Conservation (phyloP, 2,113 vertebrate species). For the human (Homo sapiens) region DNA sequence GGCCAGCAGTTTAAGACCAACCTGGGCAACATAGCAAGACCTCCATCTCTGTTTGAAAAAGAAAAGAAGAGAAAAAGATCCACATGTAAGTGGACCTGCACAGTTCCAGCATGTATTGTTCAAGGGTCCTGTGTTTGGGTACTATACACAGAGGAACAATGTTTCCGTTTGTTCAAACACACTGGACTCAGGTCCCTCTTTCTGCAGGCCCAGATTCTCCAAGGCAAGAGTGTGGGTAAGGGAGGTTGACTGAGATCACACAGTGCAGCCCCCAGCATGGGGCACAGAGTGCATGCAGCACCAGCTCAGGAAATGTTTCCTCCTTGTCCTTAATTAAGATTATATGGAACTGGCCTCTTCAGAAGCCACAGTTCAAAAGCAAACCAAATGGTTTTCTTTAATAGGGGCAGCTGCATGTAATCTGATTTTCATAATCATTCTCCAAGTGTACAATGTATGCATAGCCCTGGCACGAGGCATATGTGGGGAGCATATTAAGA, state of each 20-base stretch:
- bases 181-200: neutral
- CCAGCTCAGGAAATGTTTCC: rapidly evolving
- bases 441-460: neutral
- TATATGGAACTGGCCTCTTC: neutral
- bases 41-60: no score
- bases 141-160: neutral
- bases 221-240: rapidly evolving
- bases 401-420: neutral
- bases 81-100: neutral
- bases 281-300: rapidly evolving
- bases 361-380: neutral
- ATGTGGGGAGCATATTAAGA: rapidly evolving
- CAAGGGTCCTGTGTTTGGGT: neutral
- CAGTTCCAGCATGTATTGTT: neutral
- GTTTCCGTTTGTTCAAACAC: neutral
- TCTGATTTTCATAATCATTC: neutral
- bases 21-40: no score
- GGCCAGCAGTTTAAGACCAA: no score
- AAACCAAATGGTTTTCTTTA: neutral
- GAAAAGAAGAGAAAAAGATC: neutral
- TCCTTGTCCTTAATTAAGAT: neutral
- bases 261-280: rapidly evolving
- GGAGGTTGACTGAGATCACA: neutral
- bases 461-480: rapidly evolving
- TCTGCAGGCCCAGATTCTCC: neutral